These are phyloP conservation scores for Aleiodes testaceus DNA, from an alignment of 2,888 invertebrate genomes.

Conservation along the genomic window DNA sequence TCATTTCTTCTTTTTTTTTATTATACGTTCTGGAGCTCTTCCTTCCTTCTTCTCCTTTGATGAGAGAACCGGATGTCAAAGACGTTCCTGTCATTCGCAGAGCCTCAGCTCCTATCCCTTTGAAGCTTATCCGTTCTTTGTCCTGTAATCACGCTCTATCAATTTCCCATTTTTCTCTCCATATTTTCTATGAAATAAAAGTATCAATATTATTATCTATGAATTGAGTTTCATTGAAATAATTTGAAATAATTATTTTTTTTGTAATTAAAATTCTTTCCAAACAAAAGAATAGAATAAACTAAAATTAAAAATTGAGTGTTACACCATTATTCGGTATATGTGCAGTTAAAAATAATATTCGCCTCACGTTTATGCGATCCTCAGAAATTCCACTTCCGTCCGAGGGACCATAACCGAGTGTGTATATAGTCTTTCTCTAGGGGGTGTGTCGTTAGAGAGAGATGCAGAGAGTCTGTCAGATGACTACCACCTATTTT, in stretches of 20 bases:
- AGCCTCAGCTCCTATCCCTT: neutral
- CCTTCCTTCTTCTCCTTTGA: constrained; percentile 1
- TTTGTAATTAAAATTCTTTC: no score
- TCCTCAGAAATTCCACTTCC: constrained; percentile 41
- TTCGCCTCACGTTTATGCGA: constrained; percentile 42
- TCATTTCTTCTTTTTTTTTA: neutral
- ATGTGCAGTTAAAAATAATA: constrained; percentile 27
- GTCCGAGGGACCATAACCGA: constrained; percentile 26
- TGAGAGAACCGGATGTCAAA: constrained; percentile 9
- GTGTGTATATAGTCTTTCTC: constrained; percentile 11
- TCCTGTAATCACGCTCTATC: neutral
- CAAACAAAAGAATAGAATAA: no score
- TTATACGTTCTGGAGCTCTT: neutral
- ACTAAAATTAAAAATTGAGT: constrained; percentile 6
- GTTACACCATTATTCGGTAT: neutral
- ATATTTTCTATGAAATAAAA: no score
- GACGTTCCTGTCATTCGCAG: constrained; percentile 18
- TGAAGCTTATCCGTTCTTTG: constrained; percentile 17
- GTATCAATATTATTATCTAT: no score
- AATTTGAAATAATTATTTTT: no score
- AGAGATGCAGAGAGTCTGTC: neutral
- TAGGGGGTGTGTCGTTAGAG: constrained; percentile 2
- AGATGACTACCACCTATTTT: constrained; percentile 2
- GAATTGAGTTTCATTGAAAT: no score
- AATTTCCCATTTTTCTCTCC: neutral